Base-by-base conservation (phyloP, 2,113 vertebrate genomes). In the Oceanodroma tethys region DNA sequence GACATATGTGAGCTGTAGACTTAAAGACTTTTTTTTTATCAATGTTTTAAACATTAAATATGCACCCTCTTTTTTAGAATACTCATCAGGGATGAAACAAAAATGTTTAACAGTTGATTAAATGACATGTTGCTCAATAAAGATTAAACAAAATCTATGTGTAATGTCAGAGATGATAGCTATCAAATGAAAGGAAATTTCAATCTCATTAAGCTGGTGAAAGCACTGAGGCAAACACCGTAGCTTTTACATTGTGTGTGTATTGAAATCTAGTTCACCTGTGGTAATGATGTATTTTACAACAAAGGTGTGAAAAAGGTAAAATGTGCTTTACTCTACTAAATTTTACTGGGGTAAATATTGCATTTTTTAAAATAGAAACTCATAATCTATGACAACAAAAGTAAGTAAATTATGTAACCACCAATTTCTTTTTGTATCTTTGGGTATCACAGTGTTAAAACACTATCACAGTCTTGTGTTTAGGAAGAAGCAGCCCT, bases 1-100 rank as follows among this genome's bases (percentile, higher is more conserved):
- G 60, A 29, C 25, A 12, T 32, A n/a, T 11, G 22, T 0, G 0
- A 60, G 48, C 36, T 45, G 56, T 45, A 50, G 27, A 68, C 36
- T 34, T 63, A 65, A 38, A 56, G 70, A 56, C 13, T 29, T 72
- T 20, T 86, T n/a, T 63, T 40, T 45, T 65, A n/a, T 82, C 16
- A 19, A 66, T 81, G 74, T 55, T 58, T 95, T 82, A 95, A 96
- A 87, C 29, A 82, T 90, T 94, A 95, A 90, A 91, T 84, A 75
- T 36, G 53, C 16, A 58, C 53, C 22, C 6, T 80, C 27, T 45
- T 89, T 88, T 94, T 87, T 75, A 84, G 74, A 79, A 78, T 68
- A 18, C 65, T 86, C n/a, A 92, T 79, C 38, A 91, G 26, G 27
- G 66, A 91, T 80, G 65, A 92, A 93, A 72, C 11, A n/a, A 81